These are phyloP conservation scores for Apostichopus californicus DNA, from an alignment of 35 echinoderm and acorn worm species.

Conservation along the genomic window DNA sequence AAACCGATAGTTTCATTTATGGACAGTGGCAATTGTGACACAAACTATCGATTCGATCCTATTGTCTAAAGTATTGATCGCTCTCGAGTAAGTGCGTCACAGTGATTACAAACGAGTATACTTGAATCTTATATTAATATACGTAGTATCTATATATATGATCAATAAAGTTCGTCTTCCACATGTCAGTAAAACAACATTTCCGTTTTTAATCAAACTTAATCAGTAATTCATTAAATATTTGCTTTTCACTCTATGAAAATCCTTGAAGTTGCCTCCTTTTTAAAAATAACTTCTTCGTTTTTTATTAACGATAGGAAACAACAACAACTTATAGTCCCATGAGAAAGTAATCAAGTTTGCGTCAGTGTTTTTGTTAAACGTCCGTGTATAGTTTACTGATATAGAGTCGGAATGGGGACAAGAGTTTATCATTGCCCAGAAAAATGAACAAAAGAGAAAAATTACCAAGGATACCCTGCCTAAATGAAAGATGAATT, in stretches of 20 bases:
- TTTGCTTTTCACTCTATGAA: background rate
- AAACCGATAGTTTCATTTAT: constrained; percentile 10
- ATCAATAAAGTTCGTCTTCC: background rate
- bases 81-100: constrained; percentile 11
- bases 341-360: too few species aligned
- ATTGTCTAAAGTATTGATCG: constrained; percentile 6
- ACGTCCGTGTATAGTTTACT: too few species aligned
- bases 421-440: too few species aligned
- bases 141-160: too few species aligned
- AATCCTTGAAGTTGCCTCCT: background rate
- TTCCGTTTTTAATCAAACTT: constrained; percentile 37
- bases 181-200: constrained; percentile 13
- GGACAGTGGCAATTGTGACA: background rate
- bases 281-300: background rate
- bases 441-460: too few species aligned
- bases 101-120: background rate
- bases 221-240: constrained; percentile 14
- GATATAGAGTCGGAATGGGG: too few species aligned
- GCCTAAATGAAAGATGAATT: too few species aligned
- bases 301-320: background rate
- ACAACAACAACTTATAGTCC: background rate
- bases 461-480: too few species aligned
- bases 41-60: constrained; percentile 11
- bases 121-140: too few species aligned
- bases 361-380: too few species aligned